Percentiles rank a stretch among this genome's conserved stretches.
Conservation (phyloP, 2,113 vertebrate species). For the Pterocles burchelli region DNA sequence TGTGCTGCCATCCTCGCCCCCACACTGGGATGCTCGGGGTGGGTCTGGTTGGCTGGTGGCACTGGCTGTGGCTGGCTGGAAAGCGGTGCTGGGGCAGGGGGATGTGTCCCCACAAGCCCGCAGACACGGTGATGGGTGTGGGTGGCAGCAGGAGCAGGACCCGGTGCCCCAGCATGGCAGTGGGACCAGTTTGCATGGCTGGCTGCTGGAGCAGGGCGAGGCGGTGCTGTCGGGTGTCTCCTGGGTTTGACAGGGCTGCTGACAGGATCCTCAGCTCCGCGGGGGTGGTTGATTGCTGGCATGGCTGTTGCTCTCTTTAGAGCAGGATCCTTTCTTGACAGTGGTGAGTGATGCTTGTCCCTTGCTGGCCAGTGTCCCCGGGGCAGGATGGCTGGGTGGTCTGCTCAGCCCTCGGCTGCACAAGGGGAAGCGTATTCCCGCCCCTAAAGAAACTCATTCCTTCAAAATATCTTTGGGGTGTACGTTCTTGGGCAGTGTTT, state of each 20-base stretch:
- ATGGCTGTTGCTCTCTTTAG: not conserved
- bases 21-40: rapidly evolving
- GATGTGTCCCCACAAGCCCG: not conserved
- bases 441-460: not conserved
- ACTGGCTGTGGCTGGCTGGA: not conserved
- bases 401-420: no score
- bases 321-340: not conserved
- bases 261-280: not conserved
- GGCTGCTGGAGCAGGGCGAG: not conserved
- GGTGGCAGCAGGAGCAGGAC: not conserved
- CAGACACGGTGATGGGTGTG: rapidly evolving
- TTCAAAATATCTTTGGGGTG: rapidly evolving
- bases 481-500: rapidly evolving
- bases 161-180: rapidly evolving
- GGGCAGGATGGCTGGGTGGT: not conserved
- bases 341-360: not conserved
- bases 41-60: not conserved
- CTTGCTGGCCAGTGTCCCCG: rapidly evolving
- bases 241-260: not conserved
- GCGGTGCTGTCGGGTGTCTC: not conserved
- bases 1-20: rapidly evolving
- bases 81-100: not conserved
- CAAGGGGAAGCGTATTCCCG: rapidly evolving
- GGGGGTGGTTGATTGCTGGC: not conserved
- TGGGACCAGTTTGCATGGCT: not conserved